These are phyloP conservation scores for Pimpla rufipes DNA, from an alignment of 2,888 invertebrate species.

Conservation along the genomic window DNA sequence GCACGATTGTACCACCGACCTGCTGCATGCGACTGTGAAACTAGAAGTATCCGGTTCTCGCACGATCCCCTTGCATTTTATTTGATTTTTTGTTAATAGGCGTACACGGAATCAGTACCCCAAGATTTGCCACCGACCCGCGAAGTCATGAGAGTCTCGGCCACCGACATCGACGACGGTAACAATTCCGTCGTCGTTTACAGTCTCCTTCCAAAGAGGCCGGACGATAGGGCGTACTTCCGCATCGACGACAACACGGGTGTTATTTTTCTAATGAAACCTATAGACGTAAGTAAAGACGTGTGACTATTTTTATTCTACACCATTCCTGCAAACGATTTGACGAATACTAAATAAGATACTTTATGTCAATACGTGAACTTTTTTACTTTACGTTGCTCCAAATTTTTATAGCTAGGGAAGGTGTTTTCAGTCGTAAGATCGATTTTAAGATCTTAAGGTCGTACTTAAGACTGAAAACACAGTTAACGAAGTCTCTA, in stretches of 20 bases:
- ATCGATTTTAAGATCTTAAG: too few species aligned
- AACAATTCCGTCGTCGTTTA: conserved; percentile 95
- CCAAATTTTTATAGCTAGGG: too few species aligned
- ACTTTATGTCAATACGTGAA: not conserved
- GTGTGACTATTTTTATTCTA: conserved; percentile 1
- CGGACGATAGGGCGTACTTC: conserved; percentile 90
- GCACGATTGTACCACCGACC: conserved; percentile 62
- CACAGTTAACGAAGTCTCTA: not conserved
- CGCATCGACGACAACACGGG: conserved; percentile 93
- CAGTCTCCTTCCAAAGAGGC: conserved; percentile 84
- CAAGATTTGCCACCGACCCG: conserved; percentile 91
- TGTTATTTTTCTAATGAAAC: conserved; percentile 91
- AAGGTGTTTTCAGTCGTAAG: too few species aligned
- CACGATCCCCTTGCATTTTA: conserved; percentile 22
- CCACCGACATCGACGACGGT: conserved; percentile 96
- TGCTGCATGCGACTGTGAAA: conserved; percentile 54
- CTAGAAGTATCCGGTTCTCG: conserved; percentile 8
- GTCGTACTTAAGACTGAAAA: too few species aligned
- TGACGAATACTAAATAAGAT: not conserved
- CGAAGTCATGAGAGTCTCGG: conserved; percentile 95
- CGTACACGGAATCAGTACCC: conserved; percentile 92
- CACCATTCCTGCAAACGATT: too few species aligned
- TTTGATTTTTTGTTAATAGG: conserved; percentile 80
- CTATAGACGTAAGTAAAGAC: conserved; percentile 88
- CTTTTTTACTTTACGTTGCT: too few species aligned